phyloP scores from a whole-genome alignment of 2,113 vertebrate genomes.

The Notechis scutatus region DNA sequence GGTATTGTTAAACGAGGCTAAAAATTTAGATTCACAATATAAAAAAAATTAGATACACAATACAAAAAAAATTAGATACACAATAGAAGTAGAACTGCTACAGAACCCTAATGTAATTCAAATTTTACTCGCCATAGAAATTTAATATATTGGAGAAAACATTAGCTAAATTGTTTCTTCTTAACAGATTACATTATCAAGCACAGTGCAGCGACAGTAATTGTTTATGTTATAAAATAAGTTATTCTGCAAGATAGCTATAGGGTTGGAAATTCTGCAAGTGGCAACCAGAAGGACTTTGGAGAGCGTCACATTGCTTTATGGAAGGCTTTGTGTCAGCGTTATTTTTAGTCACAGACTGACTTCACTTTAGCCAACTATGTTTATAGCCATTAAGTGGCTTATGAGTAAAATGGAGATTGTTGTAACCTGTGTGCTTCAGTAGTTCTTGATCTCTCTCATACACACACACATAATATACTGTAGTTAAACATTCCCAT shows the following conservation, averaged over 20 bases:
- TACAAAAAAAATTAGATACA: neutral
- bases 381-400: neutral
- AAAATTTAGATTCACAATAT: neutral
- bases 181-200: neutral
- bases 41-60: neutral
- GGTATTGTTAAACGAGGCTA: neutral
- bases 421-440: neutral
- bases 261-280: neutral
- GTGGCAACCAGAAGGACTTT: neutral
- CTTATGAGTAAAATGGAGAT: neutral
- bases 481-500: conserved; percentile 8
- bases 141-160: neutral
- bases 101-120: neutral
- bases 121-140: neutral
- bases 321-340: neutral
- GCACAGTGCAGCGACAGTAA: neutral
- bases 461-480: neutral
- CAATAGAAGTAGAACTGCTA: neutral
- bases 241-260: neutral
- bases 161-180: neutral
- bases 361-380: neutral
- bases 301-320: neutral
- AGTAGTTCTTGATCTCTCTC: neutral
- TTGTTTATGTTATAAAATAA: neutral
- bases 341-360: neutral